Percentiles rank a stretch among this genome's conserved stretches.
phyloP scores from a whole-genome alignment of 2,113 vertebrate species.

The Varanus salvator region DNA sequence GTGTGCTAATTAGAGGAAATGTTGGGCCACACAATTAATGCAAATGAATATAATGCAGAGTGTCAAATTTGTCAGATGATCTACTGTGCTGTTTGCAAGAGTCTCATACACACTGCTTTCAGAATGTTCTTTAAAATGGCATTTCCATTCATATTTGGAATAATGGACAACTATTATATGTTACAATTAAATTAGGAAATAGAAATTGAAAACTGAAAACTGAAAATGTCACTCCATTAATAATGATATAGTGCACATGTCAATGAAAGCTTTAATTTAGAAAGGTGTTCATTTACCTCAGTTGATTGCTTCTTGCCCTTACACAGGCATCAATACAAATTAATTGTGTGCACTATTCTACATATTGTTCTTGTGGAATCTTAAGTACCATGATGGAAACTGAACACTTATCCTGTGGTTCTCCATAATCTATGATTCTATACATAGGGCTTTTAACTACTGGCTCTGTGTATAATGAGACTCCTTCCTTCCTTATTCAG shows the following conservation, averaged over 20 bases:
- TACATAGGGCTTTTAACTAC: background rate
- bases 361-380: background rate
- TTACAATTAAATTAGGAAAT: background rate
- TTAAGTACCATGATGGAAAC: background rate
- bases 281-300: conserved; percentile 7
- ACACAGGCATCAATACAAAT: background rate
- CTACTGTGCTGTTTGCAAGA: background rate
- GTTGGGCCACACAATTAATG: background rate
- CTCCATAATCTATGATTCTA: background rate
- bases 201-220: background rate
- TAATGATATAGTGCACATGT: background rate
- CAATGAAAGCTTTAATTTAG: background rate
- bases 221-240: conserved; percentile 14
- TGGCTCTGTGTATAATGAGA: background rate
- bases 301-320: background rate
- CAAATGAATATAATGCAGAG: background rate
- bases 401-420: background rate
- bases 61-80: background rate
- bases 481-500: background rate
- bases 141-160: background rate
- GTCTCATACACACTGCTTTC: background rate
- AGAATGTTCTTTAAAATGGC: background rate
- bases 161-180: background rate
- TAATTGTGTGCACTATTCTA: background rate
- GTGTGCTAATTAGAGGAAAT: background rate